These are phyloP conservation scores for Halictus quadricinctus DNA, from an alignment of 2,888 invertebrate genomes.

Conservation along the genomic window DNA sequence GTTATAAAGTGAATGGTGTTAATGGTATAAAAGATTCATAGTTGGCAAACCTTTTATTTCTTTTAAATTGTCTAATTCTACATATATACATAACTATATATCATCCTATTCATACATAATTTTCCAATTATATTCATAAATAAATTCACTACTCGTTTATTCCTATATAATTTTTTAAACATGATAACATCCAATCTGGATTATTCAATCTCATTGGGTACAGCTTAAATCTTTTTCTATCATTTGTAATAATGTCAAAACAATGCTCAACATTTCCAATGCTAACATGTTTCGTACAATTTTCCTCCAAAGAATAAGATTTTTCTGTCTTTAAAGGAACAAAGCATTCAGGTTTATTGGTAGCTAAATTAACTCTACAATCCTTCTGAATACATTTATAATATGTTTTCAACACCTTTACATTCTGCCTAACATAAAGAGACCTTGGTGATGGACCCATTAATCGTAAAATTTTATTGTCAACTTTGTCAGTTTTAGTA, in stretches of 20 bases:
- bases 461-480: constrained; percentile 56
- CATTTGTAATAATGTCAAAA: constrained; percentile 74
- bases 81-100: background rate
- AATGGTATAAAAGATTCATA: background rate
- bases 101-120: background rate
- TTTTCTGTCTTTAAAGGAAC: constrained; percentile 12
- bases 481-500: constrained; percentile 26
- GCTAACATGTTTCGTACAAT: constrained; percentile 26
- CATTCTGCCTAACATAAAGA: constrained; percentile 60
- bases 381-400: constrained; percentile 41
- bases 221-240: constrained; percentile 71
- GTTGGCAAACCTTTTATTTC: background rate
- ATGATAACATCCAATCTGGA: constrained; percentile 71
- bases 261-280: constrained; percentile 57
- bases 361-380: constrained; percentile 42
- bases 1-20: background rate
- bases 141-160: constrained; percentile 15
- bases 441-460: constrained; percentile 65
- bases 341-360: background rate
- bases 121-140: background rate
- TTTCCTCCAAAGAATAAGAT: background rate
- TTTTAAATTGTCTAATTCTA: background rate
- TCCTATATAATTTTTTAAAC: constrained; percentile 73
- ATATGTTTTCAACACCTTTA: constrained; percentile 54
- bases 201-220: constrained; percentile 72